Percentiles rank a stretch among this genome's conserved stretches.
phyloP scores from a whole-genome alignment of 2,113 vertebrate genomes.

The Lethenteron camtschaticum region DNA sequence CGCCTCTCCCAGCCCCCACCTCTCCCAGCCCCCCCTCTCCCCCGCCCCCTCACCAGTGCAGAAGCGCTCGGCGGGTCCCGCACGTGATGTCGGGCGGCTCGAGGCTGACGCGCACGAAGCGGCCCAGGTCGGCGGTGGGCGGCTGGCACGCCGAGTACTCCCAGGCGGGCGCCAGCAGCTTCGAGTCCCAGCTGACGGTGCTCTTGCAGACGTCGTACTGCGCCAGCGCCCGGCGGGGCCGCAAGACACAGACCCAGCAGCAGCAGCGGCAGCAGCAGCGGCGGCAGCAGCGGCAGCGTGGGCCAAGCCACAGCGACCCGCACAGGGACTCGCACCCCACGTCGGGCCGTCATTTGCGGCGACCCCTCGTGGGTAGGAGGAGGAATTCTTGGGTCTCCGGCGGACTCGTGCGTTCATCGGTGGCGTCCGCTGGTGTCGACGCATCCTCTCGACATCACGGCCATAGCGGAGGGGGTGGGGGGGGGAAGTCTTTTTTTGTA shows the following conservation, averaged over 20 bases:
- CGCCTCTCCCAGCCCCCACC: neutral
- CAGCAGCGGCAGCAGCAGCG: conserved; percentile 52
- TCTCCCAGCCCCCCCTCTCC: neutral
- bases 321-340: too few species aligned
- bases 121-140: conserved; percentile 55
- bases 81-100: conserved; percentile 75
- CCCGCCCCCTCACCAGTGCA: conserved; percentile 66
- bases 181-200: conserved; percentile 72
- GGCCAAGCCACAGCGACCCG: too few species aligned
- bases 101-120: conserved; percentile 61
- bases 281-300: too few species aligned
- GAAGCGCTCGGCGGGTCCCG: conserved; percentile 75
- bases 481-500: too few species aligned
- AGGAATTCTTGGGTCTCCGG: too few species aligned
- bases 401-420: too few species aligned
- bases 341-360: too few species aligned
- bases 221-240: conserved; percentile 37
- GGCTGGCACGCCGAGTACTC: conserved; percentile 92
- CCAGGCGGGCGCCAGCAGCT: conserved; percentile 52
- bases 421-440: too few species aligned
- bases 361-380: too few species aligned
- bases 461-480: too few species aligned
- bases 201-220: conserved; percentile 94
- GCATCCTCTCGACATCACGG: too few species aligned
- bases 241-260: conserved; percentile 37